Conservation (phyloP, 92 coral and sea anemone genomes). For the Porites evermanni region DNA sequence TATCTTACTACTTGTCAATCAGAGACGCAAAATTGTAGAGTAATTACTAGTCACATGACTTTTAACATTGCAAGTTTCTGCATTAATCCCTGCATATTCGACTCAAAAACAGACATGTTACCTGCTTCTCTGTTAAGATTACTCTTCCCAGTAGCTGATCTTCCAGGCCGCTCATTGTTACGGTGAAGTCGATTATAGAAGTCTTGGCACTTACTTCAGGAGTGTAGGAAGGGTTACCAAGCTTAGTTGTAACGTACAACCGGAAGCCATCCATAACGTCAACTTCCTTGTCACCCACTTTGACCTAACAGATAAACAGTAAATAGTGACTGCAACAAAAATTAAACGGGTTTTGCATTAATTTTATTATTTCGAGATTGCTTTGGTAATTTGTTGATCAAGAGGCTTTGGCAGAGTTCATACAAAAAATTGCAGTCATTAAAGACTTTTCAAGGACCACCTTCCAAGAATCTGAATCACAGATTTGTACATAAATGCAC, state of each 20-base stretch:
- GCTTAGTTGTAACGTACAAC: constrained; percentile 96
- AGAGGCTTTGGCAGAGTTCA: too few species aligned
- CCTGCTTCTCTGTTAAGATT: constrained; percentile 98
- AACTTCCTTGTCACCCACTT: constrained; percentile 99
- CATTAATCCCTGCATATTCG: neutral
- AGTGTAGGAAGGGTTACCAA: constrained; percentile 99
- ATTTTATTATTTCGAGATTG: too few species aligned
- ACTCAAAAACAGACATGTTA: constrained; percentile 10
- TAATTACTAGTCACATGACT: too few species aligned
- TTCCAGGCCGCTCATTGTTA: constrained; percentile 99
- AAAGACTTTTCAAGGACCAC: too few species aligned
- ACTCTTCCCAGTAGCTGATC: constrained; percentile 99
- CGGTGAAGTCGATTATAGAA: constrained; percentile 98
- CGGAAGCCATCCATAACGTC: constrained; percentile 98
- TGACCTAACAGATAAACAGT: constrained; percentile 65
- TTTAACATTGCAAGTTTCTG: neutral
- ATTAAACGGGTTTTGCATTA: too few species aligned
- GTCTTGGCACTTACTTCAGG: constrained; percentile 99
- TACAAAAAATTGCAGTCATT: too few species aligned
- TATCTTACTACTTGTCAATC: too few species aligned
- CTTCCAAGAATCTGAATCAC: too few species aligned
- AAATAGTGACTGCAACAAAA: neutral
- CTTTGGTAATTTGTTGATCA: too few species aligned
- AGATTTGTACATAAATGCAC: too few species aligned
- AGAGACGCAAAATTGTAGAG: too few species aligned